Evolutionary conservation across 2,797 vertebrate species (phyloP).

Genomic region (Sebastes jordani): DNA sequence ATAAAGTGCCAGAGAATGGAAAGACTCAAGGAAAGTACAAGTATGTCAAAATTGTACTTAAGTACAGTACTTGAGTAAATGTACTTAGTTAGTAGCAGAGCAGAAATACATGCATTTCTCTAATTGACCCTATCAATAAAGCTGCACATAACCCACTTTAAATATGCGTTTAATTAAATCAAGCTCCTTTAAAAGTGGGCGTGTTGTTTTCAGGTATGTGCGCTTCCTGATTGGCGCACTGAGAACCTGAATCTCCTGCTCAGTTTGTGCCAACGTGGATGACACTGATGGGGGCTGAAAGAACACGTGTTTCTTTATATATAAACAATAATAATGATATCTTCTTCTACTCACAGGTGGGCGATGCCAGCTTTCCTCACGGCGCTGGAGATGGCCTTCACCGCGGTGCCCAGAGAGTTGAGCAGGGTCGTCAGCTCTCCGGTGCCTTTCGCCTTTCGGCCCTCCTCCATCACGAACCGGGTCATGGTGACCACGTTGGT

Average conservation of each 20-base stretch:
- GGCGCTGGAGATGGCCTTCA: slow-evolving; percentile 93
- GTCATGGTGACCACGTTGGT: slow-evolving; percentile 94
- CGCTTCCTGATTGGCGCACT: slow-evolving; percentile 48
- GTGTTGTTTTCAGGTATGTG: slow-evolving; percentile 8
- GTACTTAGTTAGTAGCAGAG: background rate
- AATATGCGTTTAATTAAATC: background rate
- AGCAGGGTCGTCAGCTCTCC: slow-evolving; percentile 94
- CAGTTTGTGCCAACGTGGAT: slow-evolving; percentile 40
- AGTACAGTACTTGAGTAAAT: no score
- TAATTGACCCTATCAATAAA: background rate
- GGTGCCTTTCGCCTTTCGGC: slow-evolving; percentile 87
- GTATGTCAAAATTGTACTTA: no score
- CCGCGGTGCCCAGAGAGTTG: slow-evolving; percentile 89
- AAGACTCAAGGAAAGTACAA: no score
- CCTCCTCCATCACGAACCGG: slow-evolving; percentile 92
- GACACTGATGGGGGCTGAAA: fast-evolving
- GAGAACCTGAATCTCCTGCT: slow-evolving; percentile 33
- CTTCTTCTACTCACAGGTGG: slow-evolving; percentile 88
- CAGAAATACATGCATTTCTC: background rate
- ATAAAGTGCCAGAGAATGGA: no score
- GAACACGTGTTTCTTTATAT: background rate
- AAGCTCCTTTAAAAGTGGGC: slow-evolving; percentile 5
- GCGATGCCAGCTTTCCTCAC: slow-evolving; percentile 96
- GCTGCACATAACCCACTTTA: background rate
- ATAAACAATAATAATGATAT: fast-evolving